Base-by-base conservation (phyloP, 53 echinoderm and acorn worm genomes). In the Echinarachnius parma region DNA sequence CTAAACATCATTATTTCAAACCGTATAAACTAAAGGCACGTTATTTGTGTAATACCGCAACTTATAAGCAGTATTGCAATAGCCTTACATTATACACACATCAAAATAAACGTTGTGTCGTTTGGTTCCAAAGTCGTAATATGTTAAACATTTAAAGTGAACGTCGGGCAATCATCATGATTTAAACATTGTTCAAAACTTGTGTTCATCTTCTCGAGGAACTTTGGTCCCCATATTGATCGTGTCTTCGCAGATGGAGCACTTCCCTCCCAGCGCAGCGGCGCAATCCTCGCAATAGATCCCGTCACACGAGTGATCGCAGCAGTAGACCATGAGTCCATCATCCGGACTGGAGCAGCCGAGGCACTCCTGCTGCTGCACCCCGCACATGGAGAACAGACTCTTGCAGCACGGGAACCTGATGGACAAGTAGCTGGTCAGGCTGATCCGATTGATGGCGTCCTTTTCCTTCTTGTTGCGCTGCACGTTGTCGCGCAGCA, bases 381-480 rank as follows among this genome's bases (percentile, higher is more conserved):
- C 32, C 8, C 94, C 89, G 5, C 86, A 33, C 31, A 56, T 50
- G 4, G 28, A 75, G 61, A 89, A 83, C 22, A 93, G 33, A 34
- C 75, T 67, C 28, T 83, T 71, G 48, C 87, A 89, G 28, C 75
- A 83, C 1, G 86, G 81, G 22, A 78, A 86, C 57, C 34, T 77
- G 16, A 64, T 48, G 5, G 83, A 70, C 5, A 93, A 30, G 50
- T 89, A 93, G 3, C 86, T 64, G 24, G 59, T 65, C 24, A 93
- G 66, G 68, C 94, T 93, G 25, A 93, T 77, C 24, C 72, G 49
- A 31, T 75, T 59, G 29, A 61, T 58, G 19, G 80, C 72, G 25
- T 86, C 86, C 28, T 57, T 32, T 55, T 93, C 87, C 13, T 81
- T 90, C 69, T 82, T 80, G 31, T 81, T 77, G 36, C 85, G 81